phyloP scores from a whole-genome alignment of 2,888 invertebrate species.

The Dicranocentrus wangi region DNA sequence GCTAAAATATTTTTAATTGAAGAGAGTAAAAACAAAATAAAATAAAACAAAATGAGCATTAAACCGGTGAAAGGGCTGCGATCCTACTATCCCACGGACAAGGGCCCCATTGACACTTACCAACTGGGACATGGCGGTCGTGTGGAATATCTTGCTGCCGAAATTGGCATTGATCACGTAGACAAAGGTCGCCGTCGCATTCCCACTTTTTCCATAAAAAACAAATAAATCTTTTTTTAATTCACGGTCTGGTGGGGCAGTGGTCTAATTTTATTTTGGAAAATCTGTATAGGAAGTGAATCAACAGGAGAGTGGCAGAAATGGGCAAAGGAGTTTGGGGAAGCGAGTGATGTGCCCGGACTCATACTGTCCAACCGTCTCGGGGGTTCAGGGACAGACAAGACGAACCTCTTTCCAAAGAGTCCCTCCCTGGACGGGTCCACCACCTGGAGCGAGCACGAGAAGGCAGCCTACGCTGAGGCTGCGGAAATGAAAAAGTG shows the following conservation, averaged over 20 bases:
- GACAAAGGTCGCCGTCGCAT: too few relatives aligned
- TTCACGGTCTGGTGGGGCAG: too few relatives aligned
- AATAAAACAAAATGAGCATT: slow-evolving; percentile 51
- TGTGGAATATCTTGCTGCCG: slow-evolving; percentile 64
- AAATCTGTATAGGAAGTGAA: slow-evolving; percentile 50
- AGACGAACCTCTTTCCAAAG: slow-evolving; percentile 64
- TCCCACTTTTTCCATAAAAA: too few relatives aligned
- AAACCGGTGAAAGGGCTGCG: slow-evolving; percentile 57
- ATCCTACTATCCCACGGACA: slow-evolving; percentile 65
- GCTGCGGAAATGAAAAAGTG: slow-evolving; percentile 65
- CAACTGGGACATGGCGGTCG: slow-evolving; percentile 64
- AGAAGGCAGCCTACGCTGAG: slow-evolving; percentile 51
- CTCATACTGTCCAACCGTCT: slow-evolving; percentile 60
- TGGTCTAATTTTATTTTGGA: neutral
- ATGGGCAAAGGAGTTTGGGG: slow-evolving; percentile 63
- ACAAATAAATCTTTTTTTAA: too few relatives aligned
- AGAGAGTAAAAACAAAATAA: neutral
- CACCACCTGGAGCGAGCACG: slow-evolving; percentile 58
- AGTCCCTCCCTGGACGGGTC: slow-evolving; percentile 44
- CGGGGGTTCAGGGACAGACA: slow-evolving; percentile 65
- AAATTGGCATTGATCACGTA: slow-evolving; percentile 62
- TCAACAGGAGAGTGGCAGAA: slow-evolving; percentile 59
- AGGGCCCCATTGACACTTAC: slow-evolving; percentile 64
- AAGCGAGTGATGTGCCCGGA: slow-evolving; percentile 51
- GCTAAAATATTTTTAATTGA: neutral